These are phyloP conservation scores for Brachyalestes nurse DNA, from an alignment of 2,797 vertebrate species.

Conservation along the genomic window DNA sequence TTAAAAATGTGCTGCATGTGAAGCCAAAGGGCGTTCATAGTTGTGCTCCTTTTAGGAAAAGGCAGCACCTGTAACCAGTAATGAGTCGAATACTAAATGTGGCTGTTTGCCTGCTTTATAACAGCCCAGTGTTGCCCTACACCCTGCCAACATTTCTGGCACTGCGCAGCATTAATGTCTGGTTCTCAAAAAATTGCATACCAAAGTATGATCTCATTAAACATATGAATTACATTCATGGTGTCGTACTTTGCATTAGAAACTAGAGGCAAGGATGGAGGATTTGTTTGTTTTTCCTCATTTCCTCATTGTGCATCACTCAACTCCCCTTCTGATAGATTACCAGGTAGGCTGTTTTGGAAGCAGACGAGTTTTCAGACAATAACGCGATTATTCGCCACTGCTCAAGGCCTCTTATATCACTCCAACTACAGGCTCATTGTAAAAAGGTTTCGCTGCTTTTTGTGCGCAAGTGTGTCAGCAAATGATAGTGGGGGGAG, in stretches of 20 bases:
- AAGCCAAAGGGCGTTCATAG: not conserved
- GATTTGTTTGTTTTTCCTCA: slow-evolving; percentile 23
- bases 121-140: not conserved
- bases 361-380: slow-evolving; percentile 35
- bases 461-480: slow-evolving; percentile 44
- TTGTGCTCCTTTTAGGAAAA: not conserved
- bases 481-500: slow-evolving; percentile 54
- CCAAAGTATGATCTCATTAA: slow-evolving; percentile 51
- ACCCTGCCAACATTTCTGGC: slow-evolving; percentile 41
- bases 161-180: slow-evolving; percentile 25
- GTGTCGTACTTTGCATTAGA: slow-evolving; percentile 33
- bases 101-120: not conserved
- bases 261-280: not conserved
- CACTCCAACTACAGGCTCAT: slow-evolving; percentile 37
- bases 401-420: slow-evolving; percentile 26
- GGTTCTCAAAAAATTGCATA: slow-evolving; percentile 41
- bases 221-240: slow-evolving; percentile 45
- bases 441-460: slow-evolving; percentile 42
- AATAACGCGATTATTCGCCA: slow-evolving; percentile 56
- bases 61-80: not conserved
- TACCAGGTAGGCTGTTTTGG: slow-evolving; percentile 30
- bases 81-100: not conserved
- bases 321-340: slow-evolving; percentile 40
- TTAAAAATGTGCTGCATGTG: not conserved
- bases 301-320: slow-evolving; percentile 4